phyloP scores from a whole-genome alignment of 2,113 vertebrate genomes.

The Otolemur garnettii region DNA sequence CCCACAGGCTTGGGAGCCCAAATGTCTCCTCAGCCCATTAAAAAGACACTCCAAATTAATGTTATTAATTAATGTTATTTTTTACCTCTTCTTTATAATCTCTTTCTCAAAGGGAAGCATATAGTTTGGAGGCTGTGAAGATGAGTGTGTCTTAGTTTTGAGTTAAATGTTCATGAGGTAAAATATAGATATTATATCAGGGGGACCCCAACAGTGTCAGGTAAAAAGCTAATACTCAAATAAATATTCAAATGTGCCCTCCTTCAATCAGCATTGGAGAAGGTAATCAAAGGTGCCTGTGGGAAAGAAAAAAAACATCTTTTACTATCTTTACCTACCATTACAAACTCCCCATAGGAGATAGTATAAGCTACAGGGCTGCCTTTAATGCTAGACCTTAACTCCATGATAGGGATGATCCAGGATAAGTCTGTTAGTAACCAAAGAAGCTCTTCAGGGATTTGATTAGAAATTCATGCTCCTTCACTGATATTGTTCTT shows the following conservation, averaged over 20 bases:
- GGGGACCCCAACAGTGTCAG: not conserved
- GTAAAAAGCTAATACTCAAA: not conserved
- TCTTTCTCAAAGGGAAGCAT: not conserved
- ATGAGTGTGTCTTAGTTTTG: not conserved
- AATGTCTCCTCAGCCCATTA: no score
- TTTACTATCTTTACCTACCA: not conserved
- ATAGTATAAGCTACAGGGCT: not conserved
- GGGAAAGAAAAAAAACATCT: not conserved
- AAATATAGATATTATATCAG: not conserved
- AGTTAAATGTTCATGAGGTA: not conserved
- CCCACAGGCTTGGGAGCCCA: no score
- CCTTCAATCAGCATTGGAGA: not conserved
- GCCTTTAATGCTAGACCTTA: not conserved
- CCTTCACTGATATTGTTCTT: not conserved
- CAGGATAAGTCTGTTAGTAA: not conserved
- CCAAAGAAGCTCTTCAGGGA: not conserved
- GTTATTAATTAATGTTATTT: not conserved
- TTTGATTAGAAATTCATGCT: not conserved
- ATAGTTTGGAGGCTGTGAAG: not conserved
- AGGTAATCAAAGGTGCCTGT: not conserved
- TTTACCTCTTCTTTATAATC: not conserved
- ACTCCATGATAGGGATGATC: not conserved
- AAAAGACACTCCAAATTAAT: no score
- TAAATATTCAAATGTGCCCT: not conserved
- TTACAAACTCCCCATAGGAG: not conserved